Conservation (phyloP, 1,140 invertebrate genomes). For the Drosophila novamexicana region DNA sequence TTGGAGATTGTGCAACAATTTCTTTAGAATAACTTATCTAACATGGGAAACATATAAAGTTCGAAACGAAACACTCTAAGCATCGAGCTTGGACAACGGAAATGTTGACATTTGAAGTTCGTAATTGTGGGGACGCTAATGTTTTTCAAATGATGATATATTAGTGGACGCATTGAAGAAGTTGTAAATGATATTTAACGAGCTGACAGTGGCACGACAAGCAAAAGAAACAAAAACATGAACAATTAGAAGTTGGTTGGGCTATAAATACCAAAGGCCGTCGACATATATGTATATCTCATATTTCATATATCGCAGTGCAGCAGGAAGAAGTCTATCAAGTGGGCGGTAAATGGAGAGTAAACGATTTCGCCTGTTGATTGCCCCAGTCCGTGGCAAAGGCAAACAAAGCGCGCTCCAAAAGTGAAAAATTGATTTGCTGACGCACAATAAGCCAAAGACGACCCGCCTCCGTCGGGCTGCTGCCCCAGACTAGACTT, state of each 20-base stretch:
- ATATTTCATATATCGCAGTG: neutral
- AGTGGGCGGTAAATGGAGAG: slow-evolving; percentile 31
- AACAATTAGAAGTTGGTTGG: slow-evolving; percentile 34
- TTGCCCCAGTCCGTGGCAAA: neutral
- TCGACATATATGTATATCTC: neutral
- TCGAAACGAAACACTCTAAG: slow-evolving; percentile 6
- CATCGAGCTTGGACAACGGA: neutral
- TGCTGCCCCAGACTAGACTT: too few species aligned
- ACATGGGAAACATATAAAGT: slow-evolving; percentile 12
- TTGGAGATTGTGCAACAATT: slow-evolving; percentile 19
- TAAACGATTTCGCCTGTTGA: slow-evolving; percentile 32
- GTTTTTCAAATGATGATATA: slow-evolving; percentile 24
- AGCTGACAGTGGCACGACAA: slow-evolving; percentile 7
- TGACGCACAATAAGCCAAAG: slow-evolving; percentile 2
- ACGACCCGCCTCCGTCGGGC: neutral
- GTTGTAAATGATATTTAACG: slow-evolving; percentile 49
- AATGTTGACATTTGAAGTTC: slow-evolving; percentile 13
- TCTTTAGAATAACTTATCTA: slow-evolving; percentile 19
- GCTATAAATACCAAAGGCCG: slow-evolving; percentile 17
- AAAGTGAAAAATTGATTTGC: slow-evolving; percentile 44
- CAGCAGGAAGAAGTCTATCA: slow-evolving; percentile 19
- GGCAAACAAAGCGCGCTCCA: too few species aligned
- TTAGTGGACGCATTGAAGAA: slow-evolving; percentile 45
- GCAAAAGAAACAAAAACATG: slow-evolving; percentile 20
- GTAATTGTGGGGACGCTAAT: slow-evolving; percentile 37